Evolutionary conservation across 2,888 invertebrate species (phyloP).

Genomic region (Acrocera orbiculus): DNA sequence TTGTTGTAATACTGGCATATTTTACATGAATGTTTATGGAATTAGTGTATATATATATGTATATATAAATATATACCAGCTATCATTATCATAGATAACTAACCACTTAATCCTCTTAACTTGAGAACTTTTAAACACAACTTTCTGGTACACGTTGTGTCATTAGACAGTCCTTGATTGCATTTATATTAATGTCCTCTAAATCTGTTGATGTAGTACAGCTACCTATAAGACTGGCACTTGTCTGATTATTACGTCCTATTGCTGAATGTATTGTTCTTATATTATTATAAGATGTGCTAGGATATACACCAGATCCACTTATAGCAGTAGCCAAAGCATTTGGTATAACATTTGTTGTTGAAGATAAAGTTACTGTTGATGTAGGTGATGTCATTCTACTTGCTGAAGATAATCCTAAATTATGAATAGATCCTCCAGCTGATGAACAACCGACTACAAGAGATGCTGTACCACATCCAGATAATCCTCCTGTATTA

Average conservation of each 20-base stretch:
- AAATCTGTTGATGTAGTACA: constrained; percentile 28
- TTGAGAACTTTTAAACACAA: constrained; percentile 72
- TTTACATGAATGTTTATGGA: too few species aligned
- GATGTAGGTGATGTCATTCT: constrained; percentile 24
- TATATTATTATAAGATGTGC: background rate
- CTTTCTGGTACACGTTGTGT: constrained; percentile 75
- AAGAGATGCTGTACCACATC: constrained; percentile 1
- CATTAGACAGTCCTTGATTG: constrained; percentile 73
- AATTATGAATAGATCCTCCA: constrained; percentile 5
- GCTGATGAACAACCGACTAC: constrained; percentile 9
- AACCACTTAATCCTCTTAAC: too few species aligned
- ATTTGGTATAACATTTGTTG: constrained; percentile 16
- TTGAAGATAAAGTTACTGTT: constrained; percentile 20
- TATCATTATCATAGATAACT: too few species aligned
- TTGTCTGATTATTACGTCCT: constrained; percentile 10
- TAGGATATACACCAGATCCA: background rate
- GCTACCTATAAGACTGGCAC: constrained; percentile 10
- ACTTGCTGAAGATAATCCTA: constrained; percentile 4
- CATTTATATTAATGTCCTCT: constrained; percentile 54
- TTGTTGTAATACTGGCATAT: too few species aligned
- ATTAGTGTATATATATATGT: too few species aligned
- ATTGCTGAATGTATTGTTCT: constrained; percentile 15
- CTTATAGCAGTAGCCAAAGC: constrained; percentile 14
- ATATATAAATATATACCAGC: too few species aligned
- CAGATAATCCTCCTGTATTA: constrained; percentile 11